phyloP scores from a whole-genome alignment of 2,113 vertebrate species.

The Egretta garzetta region DNA sequence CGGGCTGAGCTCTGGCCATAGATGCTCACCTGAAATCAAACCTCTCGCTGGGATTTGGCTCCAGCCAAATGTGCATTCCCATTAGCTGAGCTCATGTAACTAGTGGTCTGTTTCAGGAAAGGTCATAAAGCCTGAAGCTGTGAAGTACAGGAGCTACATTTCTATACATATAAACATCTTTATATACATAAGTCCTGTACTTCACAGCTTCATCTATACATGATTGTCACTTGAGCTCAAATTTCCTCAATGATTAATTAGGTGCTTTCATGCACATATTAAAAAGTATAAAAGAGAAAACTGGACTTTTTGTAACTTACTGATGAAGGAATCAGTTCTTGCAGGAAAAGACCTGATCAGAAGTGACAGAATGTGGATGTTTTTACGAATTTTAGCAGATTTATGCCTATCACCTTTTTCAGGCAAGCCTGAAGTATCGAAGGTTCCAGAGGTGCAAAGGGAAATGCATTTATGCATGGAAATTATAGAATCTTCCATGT shows the following conservation, averaged over 20 bases:
- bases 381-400: not conserved
- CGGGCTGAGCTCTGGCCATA: accelerated
- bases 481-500: conserved; percentile 28
- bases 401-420: not conserved
- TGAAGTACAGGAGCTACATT: accelerated
- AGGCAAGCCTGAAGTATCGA: not conserved
- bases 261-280: not conserved
- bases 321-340: not conserved
- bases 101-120: not conserved
- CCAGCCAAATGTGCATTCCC: not conserved
- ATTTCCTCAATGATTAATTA: not conserved
- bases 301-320: not conserved
- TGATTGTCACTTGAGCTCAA: not conserved
- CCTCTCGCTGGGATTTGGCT: accelerated
- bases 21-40: not conserved
- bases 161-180: not conserved
- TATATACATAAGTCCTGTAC: not conserved
- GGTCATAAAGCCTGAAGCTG: not conserved
- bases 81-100: not conserved
- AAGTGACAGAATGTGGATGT: not conserved
- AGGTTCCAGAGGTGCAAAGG: not conserved
- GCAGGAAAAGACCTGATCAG: not conserved
- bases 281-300: not conserved
- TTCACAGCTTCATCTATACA: not conserved
- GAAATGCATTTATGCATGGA: conserved; percentile 43